Percentiles rank a stretch among this genome's conserved stretches.
These are phyloP conservation scores for Malthinus seriepunctatus DNA, from an alignment of 2,888 invertebrate genomes.

Conservation along the genomic window DNA sequence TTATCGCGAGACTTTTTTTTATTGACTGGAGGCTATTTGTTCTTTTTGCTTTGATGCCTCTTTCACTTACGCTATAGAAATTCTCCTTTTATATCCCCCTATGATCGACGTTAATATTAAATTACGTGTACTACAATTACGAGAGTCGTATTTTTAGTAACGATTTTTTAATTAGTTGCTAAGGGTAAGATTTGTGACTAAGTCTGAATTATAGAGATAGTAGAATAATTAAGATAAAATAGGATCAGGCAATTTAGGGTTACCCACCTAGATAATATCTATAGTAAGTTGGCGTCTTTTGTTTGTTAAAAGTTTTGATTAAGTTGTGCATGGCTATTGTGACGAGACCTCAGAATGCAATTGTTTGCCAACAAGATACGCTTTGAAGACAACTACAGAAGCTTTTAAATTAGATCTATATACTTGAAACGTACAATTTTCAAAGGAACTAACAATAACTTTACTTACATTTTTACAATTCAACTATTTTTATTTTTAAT, in stretches of 20 bases:
- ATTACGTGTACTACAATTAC: no score
- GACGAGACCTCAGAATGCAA: conserved; percentile 30
- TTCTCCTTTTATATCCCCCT: no score
- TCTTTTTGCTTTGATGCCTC: no score
- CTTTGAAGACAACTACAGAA: conserved; percentile 11
- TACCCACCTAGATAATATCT: conserved; percentile 37
- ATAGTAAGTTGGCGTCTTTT: conserved; percentile 33
- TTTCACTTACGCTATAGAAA: no score
- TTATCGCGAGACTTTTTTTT: no score
- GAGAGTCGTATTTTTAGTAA: no score
- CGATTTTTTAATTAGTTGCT: no score
- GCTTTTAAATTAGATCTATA: conserved; percentile 22
- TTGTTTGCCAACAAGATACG: conserved; percentile 22
- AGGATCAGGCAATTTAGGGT: conserved; percentile 37
- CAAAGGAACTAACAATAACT: no score
- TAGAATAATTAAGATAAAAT: conserved; percentile 40
- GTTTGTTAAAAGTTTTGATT: conserved; percentile 39
- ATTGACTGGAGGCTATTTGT: no score
- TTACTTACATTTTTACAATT: no score
- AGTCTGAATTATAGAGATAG: conserved; percentile 33
- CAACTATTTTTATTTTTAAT: no score
- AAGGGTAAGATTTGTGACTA: conserved; percentile 9
- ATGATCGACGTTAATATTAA: no score
- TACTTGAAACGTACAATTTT: conserved; percentile 9
- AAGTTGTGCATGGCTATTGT: conserved; percentile 36